Evolutionary conservation across 2,113 vertebrate species (phyloP), one percentile per base, ranked within the genome.

Genomic region (Accipiter cooperii): DNA sequence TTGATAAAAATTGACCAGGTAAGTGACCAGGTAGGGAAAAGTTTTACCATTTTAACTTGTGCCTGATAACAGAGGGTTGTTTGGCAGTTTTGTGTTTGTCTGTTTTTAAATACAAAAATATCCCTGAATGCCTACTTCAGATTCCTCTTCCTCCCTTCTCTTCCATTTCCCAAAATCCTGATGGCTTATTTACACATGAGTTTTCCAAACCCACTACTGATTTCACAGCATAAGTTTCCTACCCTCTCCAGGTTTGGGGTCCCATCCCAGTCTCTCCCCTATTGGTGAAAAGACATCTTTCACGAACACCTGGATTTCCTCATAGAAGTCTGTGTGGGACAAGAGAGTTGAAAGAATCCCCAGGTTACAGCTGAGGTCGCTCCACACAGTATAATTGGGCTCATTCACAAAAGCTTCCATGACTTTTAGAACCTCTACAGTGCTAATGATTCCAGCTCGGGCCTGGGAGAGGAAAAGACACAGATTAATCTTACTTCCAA

Each of bases 361-460:
- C 98, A 99, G 98, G 98, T 99, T 99, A 98, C 99, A 99, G 99
- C 99, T 99, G 95, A 99, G 99, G 98, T 99, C 99, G 75, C 99
- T 99, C 99, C 99, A 99, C 96, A 99, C 99, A 0, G 99, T 99
- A 97, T 99, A 99, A 98, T 99, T 99, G 86, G 99, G 99, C 97
- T 99, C 99, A 84, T 99, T 99, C 97, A 99, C 98, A 92, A 99
- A 99, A n/a, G 99, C 99, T 97, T 99, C 99, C 99, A 99, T 99
- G 98, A 99, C 98, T 97, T 99, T 99, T 94, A 99, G 98, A 95
- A 99, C 99, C 97, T 99, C 99, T 97, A 99, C 99, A 46, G 99
- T 99, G 98, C 99, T 99, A 98, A 99, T 99, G 98, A 99, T 99
- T 93, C 99, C 99, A 95, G 99, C 99, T 96, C 99, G 98, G 92